A percentile compares a stretch with the other conserved stretches of the same genome.
Evolutionary conservation across 2,797 vertebrate species (phyloP).

Genomic region (Gymnopithys bicolor): DNA sequence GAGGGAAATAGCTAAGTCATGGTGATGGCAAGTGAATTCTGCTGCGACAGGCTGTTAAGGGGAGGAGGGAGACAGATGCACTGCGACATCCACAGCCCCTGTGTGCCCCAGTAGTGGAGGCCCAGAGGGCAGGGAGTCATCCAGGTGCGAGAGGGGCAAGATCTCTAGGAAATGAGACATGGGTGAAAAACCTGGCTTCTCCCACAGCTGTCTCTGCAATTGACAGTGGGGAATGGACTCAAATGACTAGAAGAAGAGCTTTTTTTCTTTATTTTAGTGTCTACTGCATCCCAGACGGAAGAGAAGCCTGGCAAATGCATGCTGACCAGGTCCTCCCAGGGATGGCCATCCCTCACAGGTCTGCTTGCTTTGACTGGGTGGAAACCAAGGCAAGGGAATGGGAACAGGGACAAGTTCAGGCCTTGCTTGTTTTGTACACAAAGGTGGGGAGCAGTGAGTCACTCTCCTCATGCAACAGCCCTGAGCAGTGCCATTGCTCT

Average conservation of each 20-base stretch:
- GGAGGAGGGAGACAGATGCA: neutral
- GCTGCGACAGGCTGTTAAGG: neutral
- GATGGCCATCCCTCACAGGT: neutral
- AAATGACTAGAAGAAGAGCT: neutral
- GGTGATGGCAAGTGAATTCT: neutral
- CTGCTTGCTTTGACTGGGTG: neutral
- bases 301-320: rapidly evolving
- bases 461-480: neutral
- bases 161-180: neutral
- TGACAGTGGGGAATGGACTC: neutral
- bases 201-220: neutral
- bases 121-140: neutral
- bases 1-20: neutral
- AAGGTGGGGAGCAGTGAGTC: neutral
- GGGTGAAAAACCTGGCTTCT: neutral
- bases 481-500: neutral
- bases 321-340: neutral
- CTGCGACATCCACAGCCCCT: rapidly evolving
- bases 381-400: neutral
- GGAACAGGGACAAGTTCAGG: conserved; percentile 11
- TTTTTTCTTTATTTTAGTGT: neutral
- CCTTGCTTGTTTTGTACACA: neutral
- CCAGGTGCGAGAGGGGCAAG: neutral
- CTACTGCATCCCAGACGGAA: neutral
- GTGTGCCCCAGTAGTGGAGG: neutral